These are phyloP conservation scores for Sciurus vulgaris DNA, from an alignment of 2,797 vertebrate genomes.

Conservation along the genomic window DNA sequence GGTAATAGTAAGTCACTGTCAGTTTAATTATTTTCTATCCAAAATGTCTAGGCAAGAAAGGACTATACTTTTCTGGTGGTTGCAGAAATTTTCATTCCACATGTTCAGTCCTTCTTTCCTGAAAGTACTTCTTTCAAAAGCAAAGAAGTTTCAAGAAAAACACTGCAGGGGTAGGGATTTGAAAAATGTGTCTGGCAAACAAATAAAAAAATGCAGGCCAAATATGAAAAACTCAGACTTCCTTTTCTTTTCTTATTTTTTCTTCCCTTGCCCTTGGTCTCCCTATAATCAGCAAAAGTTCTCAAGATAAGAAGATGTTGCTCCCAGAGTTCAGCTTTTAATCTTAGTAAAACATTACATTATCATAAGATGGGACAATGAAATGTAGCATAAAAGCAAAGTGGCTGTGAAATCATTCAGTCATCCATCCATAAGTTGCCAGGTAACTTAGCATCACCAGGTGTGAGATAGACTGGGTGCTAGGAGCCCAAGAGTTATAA, in stretches of 20 bases:
- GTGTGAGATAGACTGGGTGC: background rate
- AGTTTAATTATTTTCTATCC: constrained; percentile 24
- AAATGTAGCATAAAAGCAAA: constrained; percentile 53
- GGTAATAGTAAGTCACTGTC: background rate
- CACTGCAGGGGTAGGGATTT: background rate
- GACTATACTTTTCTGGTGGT: constrained; percentile 27
- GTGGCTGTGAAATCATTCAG: constrained; percentile 70
- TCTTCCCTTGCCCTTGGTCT: constrained; percentile 52
- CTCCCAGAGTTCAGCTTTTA: constrained; percentile 70
- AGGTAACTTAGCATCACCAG: background rate
- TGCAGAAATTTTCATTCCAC: background rate
- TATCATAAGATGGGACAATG: constrained; percentile 39
- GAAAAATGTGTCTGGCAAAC: background rate
- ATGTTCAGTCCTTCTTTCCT: background rate
- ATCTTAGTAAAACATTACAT: constrained; percentile 76
- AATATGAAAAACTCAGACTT: constrained; percentile 37
- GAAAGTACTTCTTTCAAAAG: background rate
- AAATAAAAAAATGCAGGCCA: constrained; percentile 9
- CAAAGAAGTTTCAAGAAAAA: background rate
- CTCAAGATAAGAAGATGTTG: constrained; percentile 61
- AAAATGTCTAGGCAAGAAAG: background rate
- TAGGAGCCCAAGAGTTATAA: too few species aligned
- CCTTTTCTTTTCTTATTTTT: constrained; percentile 33
- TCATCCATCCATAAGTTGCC: background rate
- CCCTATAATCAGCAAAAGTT: constrained; percentile 74